Evolutionary conservation across 2,888 invertebrate species (phyloP), one percentile per base, ranked within the genome.

Genomic region (Mesorhabditis spiculigera): DNA sequence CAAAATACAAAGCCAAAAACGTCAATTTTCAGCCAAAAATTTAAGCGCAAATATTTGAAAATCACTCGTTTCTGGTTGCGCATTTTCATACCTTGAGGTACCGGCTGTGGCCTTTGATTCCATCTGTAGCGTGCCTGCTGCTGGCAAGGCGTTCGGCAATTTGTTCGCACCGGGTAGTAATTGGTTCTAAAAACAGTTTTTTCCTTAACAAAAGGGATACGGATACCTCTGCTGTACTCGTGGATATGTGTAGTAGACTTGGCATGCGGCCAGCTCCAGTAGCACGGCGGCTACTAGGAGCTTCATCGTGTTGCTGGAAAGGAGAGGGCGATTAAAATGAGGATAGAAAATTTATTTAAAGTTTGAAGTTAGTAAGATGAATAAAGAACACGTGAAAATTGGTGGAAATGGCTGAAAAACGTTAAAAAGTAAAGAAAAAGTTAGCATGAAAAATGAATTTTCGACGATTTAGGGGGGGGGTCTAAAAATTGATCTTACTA

Each of bases 91-190:
- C 58, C 58, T 50, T 50, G 58, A 13, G 58, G 58, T 13, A 50
- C n/a, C 8, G 58, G 58, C n/a, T 50, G 58, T 41, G 83, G 83
- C 67, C 83, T 71, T 50, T 77, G 78, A 61, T 77, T 83, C 76
- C 81, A 81, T 61, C 82, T 70, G 68, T 82, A 82, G 65, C 82
- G 70, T 5, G 65, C 79, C 71, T 82, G 80, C 6, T 76, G 78
- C 13, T 74, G 74, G 61, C 82, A 83, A 68, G 75, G 70, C 69
- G 77, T 80, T 45, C 78, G 75, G 44, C 84, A 84, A 68, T 84
- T 84, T 4, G 81, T 83, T 66, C 84, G 73, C 45, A 84, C 78
- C 28, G 84, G 84, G 66, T 84, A 84, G 71, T 78, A 83, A 68
- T 76, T 73, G n/a, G 70, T 69, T 66, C 76, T 71, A 50, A 50